Percentiles rank a stretch among this genome's conserved stretches.
phyloP scores from a whole-genome alignment of 2,888 invertebrate species.

The Neria commutata region DNA sequence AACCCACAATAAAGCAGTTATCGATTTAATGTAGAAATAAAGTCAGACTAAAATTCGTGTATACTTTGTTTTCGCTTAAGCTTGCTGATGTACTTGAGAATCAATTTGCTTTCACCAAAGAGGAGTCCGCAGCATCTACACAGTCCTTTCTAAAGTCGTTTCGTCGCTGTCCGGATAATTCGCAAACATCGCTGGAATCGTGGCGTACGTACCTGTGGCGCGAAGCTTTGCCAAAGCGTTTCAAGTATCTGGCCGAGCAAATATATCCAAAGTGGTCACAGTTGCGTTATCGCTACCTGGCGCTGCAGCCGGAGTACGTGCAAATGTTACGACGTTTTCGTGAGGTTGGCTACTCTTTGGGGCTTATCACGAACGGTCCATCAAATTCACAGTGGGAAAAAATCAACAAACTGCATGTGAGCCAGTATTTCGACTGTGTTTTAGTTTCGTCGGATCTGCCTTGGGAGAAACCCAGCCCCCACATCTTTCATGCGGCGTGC shows the following conservation, averaged over 20 bases:
- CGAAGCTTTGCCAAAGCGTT: conserved; percentile 76
- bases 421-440: conserved; percentile 78
- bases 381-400: conserved; percentile 90
- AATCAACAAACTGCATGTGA: conserved; percentile 72
- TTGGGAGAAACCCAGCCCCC: conserved; percentile 84
- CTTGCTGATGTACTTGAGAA: conserved; percentile 61
- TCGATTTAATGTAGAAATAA: no score
- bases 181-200: conserved; percentile 72
- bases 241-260: conserved; percentile 74
- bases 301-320: conserved; percentile 71
- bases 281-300: conserved; percentile 78
- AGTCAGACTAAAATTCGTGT: no score
- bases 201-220: conserved; percentile 82
- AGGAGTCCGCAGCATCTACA: conserved; percentile 70
- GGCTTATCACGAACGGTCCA: conserved; percentile 85
- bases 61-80: conserved; percentile 37
- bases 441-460: conserved; percentile 83
- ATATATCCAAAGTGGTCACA: conserved; percentile 80
- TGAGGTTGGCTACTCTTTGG: conserved; percentile 73
- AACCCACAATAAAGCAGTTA: no score
- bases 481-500: conserved; percentile 83
- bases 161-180: conserved; percentile 81
- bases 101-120: conserved; percentile 71
- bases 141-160: conserved; percentile 76
- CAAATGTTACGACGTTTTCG: conserved; percentile 73